Base-by-base conservation (phyloP, 2,797 vertebrate genomes). In the Cuniculus paca region DNA sequence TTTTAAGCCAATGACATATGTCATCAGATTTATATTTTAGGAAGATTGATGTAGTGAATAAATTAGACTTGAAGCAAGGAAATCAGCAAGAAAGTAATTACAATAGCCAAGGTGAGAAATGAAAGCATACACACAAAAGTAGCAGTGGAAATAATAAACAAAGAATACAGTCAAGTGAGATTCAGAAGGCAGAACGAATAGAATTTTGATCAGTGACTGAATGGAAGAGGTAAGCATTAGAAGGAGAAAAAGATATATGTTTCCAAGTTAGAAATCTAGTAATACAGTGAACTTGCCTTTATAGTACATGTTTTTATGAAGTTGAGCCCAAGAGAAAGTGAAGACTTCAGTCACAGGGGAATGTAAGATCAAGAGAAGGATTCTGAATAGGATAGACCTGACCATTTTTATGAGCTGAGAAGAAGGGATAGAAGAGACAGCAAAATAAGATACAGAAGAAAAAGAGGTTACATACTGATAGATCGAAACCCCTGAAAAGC, bases 371-470 rank as follows among this genome's bases (percentile, higher is more conserved):
- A 90, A 90, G n/a, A 6, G 31, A 91, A 96, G 19, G 63, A 70
- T 86, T 77, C 4, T 42, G n/a, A 95, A 78, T 36, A 22, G 11
- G 52, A 94, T 17, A 58, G 2, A 65, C 8, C 2, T 78, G 36
- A 81, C 31, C 16, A 70, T 74, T 61, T 85, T 89, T n/a, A 91
- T 68, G 22, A 88, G 36, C 48, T 89, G 39, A 95, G 88, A 86
- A 82, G 45, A 88, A 77, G 56, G 31, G 31, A 65, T 2, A 88
- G 65, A 95, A 60, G 16, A 82, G 48, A 13, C 16, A 92, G 36
- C 88, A 93, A 92, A 94, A 83, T 17, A 95, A 88, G 70, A 75
- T 61, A 70, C 5, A 88, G 61, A 90, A 52, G 24, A 87, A 92
- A 96, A 93, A 92, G 36, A 91, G 5, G 16, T 74, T 54, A 89